Percentiles rank a stretch among this genome's conserved stretches.
phyloP scores from a whole-genome alignment of 2,113 vertebrate species.

The Clinocottus analis region DNA sequence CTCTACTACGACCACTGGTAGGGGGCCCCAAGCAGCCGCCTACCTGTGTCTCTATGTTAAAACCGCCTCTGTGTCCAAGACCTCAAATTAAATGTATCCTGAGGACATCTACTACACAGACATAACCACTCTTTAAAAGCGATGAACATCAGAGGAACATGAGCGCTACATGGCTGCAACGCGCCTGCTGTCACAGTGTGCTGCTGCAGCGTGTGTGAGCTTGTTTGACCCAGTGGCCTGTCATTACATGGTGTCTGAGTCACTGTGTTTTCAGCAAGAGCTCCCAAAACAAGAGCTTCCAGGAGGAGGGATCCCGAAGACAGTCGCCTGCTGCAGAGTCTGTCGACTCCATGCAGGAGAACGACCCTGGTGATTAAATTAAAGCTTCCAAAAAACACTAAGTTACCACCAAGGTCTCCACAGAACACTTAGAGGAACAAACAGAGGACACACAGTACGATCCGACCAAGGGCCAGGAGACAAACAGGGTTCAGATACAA shows the following conservation, averaged over 20 bases:
- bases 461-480: too few relatives aligned
- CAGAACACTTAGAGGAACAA: too few relatives aligned
- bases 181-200: neutral
- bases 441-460: too few relatives aligned
- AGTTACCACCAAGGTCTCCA: too few relatives aligned
- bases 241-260: conserved; percentile 6
- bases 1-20: too few relatives aligned
- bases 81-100: neutral
- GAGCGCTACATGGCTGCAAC: neutral
- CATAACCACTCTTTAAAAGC: neutral
- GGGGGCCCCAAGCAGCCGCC: too few relatives aligned
- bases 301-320: neutral
- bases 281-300: neutral
- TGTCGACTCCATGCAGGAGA: neutral
- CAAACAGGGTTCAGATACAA: too few relatives aligned
- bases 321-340: neutral
- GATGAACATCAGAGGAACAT: neutral
- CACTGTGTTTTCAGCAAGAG: neutral
- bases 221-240: neutral
- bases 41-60: too few relatives aligned
- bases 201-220: too few relatives aligned
- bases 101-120: neutral
- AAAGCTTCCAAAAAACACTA: too few relatives aligned
- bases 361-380: too few relatives aligned
- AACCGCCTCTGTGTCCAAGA: too few relatives aligned